Percentiles rank a stretch among this genome's conserved stretches.
These are phyloP conservation scores for Montifringilla adamsi DNA, from an alignment of 2,113 vertebrate species.

Conservation along the genomic window DNA sequence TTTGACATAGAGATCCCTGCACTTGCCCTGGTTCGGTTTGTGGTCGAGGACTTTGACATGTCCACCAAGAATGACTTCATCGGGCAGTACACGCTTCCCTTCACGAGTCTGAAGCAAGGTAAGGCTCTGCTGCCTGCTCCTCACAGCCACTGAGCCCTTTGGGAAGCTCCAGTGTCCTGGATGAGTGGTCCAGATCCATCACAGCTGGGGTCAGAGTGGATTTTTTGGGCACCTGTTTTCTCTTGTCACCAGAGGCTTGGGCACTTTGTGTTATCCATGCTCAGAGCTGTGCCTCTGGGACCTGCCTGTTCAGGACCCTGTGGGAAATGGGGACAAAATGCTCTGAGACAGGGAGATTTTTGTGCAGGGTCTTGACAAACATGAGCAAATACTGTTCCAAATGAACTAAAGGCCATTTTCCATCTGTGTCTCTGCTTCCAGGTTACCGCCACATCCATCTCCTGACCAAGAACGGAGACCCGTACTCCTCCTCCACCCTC, in stretches of 20 bases:
- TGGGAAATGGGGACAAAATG: background rate
- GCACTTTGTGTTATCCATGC: rapidly evolving
- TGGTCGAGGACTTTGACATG: constrained; percentile 89
- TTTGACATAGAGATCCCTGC: constrained; percentile 84
- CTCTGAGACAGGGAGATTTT: background rate
- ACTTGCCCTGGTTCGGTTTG: constrained; percentile 85
- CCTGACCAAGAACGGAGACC: constrained; percentile 83
- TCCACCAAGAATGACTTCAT: constrained; percentile 86
- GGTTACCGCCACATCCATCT: constrained; percentile 94
- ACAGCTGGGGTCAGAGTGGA: background rate
- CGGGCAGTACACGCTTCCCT: constrained; percentile 87
- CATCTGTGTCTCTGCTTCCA: constrained; percentile 49
- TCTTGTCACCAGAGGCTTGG: background rate
- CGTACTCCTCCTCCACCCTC: constrained; percentile 83
- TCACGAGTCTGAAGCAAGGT: constrained; percentile 88
- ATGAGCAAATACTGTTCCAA: background rate
- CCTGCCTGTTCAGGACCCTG: background rate
- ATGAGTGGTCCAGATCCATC: background rate
- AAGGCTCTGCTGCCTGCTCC: background rate
- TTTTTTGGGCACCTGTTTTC: background rate
- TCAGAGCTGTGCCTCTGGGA: background rate
- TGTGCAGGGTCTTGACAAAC: background rate
- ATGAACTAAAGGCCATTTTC: background rate
- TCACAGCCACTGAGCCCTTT: background rate
- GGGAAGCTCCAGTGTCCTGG: background rate